phyloP scores from a whole-genome alignment of 2,113 vertebrate species.

The Odobenus rosmarus region DNA sequence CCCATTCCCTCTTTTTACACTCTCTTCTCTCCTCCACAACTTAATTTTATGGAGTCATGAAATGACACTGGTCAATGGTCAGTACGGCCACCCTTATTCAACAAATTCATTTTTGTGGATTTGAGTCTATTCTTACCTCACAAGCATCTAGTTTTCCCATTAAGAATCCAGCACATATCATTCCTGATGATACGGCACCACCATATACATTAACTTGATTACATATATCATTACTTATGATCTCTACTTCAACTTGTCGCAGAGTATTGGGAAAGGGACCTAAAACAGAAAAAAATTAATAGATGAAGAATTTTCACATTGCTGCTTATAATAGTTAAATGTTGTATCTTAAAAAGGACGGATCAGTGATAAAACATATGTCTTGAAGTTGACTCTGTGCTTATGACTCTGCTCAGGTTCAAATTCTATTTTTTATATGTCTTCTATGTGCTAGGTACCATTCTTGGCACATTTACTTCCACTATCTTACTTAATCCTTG shows the following conservation, averaged over 20 bases:
- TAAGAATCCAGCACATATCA: slow-evolving; percentile 90
- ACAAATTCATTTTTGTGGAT: not conserved
- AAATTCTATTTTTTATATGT: not conserved
- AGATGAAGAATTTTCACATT: not conserved
- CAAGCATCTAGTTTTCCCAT: slow-evolving; percentile 89
- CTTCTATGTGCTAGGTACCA: not conserved
- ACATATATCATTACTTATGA: slow-evolving; percentile 90
- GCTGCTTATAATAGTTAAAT: not conserved
- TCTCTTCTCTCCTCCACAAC: not conserved
- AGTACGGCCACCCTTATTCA: not conserved
- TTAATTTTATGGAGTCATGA: not conserved
- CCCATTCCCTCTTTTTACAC: not conserved
- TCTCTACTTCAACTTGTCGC: slow-evolving; percentile 88
- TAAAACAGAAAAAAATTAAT: slow-evolving; percentile 53
- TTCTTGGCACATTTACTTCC: not conserved
- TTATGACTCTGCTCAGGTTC: not conserved
- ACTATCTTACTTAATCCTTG: not conserved
- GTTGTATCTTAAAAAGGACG: not conserved
- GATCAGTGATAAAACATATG: not conserved
- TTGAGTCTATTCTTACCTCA: slow-evolving; percentile 85
- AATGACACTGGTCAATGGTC: not conserved
- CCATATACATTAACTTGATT: slow-evolving; percentile 74
- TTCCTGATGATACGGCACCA: slow-evolving; percentile 87
- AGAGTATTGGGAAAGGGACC: slow-evolving; percentile 79
- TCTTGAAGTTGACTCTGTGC: not conserved